phyloP scores from a whole-genome alignment of 2,113 vertebrate species.

The Cyphomyrus discorhynchus region DNA sequence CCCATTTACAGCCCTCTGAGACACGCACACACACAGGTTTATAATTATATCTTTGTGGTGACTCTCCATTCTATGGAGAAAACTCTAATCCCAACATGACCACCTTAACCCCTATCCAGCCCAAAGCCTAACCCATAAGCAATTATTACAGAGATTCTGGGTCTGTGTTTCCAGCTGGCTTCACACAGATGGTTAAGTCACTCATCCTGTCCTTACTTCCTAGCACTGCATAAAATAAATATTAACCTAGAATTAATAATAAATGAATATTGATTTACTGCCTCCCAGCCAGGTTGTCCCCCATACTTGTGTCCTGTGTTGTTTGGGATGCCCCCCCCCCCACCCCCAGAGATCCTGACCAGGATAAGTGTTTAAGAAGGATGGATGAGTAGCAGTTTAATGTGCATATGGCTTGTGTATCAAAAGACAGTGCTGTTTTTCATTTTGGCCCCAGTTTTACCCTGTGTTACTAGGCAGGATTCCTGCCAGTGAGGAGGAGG shows the following conservation, averaged over 20 bases:
- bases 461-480: neutral
- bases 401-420: neutral
- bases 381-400: neutral
- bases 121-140: too few species aligned
- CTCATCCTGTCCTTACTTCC: neutral
- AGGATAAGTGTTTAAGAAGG: neutral
- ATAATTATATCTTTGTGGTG: too few species aligned
- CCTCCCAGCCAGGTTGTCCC: neutral
- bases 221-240: neutral
- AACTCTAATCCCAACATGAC: too few species aligned
- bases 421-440: neutral
- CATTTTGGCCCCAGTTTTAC: neutral
- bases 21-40: neutral
- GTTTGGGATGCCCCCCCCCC: neutral
- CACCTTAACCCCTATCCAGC: neutral
- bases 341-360: neutral
- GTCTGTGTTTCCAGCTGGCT: neutral
- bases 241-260: neutral
- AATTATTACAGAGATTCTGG: neutral
- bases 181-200: neutral
- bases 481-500: neutral
- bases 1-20: neutral
- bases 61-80: too few species aligned
- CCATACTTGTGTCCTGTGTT: neutral
- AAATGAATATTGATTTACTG: neutral